Conservation (phyloP, 1,140 invertebrate species). For the Drosophila insularis region DNA sequence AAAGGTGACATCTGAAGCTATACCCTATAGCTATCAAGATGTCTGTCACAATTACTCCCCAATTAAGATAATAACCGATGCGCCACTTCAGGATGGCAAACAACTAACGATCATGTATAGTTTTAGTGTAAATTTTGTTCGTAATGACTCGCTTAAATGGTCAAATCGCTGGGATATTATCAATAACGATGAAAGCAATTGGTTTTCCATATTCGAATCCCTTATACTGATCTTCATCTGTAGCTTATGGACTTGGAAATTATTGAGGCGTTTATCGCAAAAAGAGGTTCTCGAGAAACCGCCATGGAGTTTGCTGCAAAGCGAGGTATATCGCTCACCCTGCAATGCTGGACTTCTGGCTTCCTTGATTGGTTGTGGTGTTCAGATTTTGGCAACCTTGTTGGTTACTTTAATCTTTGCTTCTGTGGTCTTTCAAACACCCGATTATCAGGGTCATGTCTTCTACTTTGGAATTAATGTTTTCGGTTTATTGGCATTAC, state of each 20-base stretch:
- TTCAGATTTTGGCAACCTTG: background rate
- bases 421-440: background rate
- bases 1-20: slow-evolving; percentile 86
- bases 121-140: background rate
- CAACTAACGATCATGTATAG: background rate
- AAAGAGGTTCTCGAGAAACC: background rate
- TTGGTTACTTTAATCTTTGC: background rate
- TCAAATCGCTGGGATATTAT: background rate
- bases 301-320: background rate
- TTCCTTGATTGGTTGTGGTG: background rate
- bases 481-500: background rate
- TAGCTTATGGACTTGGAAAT: background rate
- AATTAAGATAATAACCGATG: background rate
- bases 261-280: background rate
- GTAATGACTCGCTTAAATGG: background rate
- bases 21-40: slow-evolving; percentile 86
- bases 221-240: background rate
- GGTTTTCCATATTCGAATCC: background rate
- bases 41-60: background rate
- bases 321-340: background rate
- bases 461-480: background rate
- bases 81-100: background rate
- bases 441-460: background rate
- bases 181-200: background rate
- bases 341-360: background rate